Evolutionary conservation across 2,113 vertebrate species (phyloP), one percentile per base, ranked within the genome.

Genomic region (Gambusia affinis): DNA sequence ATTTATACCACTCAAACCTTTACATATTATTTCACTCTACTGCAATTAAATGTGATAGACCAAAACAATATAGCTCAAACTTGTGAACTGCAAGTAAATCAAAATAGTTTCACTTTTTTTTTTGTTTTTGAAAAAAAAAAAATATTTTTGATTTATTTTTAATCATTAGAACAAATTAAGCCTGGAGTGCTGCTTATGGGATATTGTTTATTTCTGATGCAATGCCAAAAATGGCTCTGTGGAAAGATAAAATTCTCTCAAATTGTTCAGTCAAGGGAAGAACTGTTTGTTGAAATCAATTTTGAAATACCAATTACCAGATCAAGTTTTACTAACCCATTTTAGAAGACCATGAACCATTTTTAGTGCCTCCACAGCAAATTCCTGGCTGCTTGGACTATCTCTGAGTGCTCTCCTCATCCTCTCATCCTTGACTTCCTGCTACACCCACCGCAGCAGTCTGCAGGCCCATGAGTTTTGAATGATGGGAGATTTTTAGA

Each of bases 401-500:
- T 78, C 8, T 65, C 54, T 54, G 42, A 51, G n/a, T 65, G 37
- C 60, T 70, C 4, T 82, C 80, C 79, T 86, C 75, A 83, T 80
- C 83, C 81, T 81, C 27, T 80, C 29, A 85, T 81, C 75, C 65
- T 60, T 12, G 28, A 65, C 71, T 79, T 85, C 77, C 84, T 87
- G 79, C 70, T 72, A 27, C 22, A 60, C 42, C 66, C 39, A 73
- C 63, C 28, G 3, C 73, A 74, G 70, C 57, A 35, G 67, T 64
- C 70, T 73, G 44, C 22, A n/a, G 80, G 51, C 70, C 61, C 62
- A 19, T 33, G 75, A 88, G 30, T 81, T 82, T 65, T 64, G 78
- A 67, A 60, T 71, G 82, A 83, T 66, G 76, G 66, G 84, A 76
- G 24, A n/a, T n/a, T 57, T 90, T 87, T 87, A 64, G 64, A 65